Percentiles rank a stretch among this genome's conserved stretches.
phyloP scores from a whole-genome alignment of 2,888 invertebrate species.

The Pyrochroa serraticornis region DNA sequence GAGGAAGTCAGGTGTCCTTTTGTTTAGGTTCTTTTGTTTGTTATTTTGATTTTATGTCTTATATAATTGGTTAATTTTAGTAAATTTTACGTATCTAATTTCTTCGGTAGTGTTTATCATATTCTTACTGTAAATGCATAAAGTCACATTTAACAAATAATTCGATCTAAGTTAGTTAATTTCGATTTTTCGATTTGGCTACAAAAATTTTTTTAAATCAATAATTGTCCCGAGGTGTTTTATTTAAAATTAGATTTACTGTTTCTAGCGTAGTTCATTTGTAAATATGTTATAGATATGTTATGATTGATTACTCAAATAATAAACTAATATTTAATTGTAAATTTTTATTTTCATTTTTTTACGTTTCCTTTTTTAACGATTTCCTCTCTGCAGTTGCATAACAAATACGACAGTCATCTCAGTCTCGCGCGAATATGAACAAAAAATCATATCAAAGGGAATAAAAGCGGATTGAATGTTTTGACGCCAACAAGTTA shows the following conservation, averaged over 20 bases:
- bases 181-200: slow-evolving; percentile 16
- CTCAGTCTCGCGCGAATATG: slow-evolving; percentile 1
- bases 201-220: slow-evolving; percentile 5
- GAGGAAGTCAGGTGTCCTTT: slow-evolving; percentile 41
- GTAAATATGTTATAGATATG: slow-evolving; percentile 30
- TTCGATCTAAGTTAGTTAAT: slow-evolving; percentile 19
- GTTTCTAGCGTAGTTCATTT: slow-evolving; percentile 28
- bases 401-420: slow-evolving; percentile 7
- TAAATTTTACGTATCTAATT: slow-evolving; percentile 15
- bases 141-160: slow-evolving; percentile 28
- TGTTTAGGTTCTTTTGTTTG: slow-evolving; percentile 34
- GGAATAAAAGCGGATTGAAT: neutral
- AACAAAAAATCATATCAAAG: neutral
- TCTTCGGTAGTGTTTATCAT: slow-evolving; percentile 15
- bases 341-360: slow-evolving; percentile 21
- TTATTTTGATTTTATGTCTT: slow-evolving; percentile 34
- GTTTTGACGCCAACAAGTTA: neutral
- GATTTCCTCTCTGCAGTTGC: slow-evolving; percentile 24
- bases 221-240: slow-evolving; percentile 18
- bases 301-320: slow-evolving; percentile 29
- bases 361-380: slow-evolving; percentile 7
- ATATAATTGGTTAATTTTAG: slow-evolving; percentile 22
- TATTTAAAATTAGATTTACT: slow-evolving; percentile 19
- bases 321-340: slow-evolving; percentile 32
- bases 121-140: slow-evolving; percentile 21